Conservation (phyloP, 2,888 invertebrate species). For the Cataglyphis rosenhaueri region DNA sequence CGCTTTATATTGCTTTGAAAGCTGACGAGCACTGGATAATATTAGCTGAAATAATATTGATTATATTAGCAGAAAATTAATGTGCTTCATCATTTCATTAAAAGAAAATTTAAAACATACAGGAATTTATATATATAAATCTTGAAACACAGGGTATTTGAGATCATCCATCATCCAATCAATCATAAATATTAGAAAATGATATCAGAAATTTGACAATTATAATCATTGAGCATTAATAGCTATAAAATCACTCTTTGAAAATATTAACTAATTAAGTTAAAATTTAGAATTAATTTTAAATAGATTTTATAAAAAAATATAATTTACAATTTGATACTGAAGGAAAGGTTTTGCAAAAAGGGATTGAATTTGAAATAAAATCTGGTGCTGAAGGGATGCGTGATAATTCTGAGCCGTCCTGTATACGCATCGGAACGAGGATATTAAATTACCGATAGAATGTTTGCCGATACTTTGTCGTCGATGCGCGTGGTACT, state of each 20-base stretch:
- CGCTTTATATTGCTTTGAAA: no score
- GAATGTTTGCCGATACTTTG: conserved; percentile 62
- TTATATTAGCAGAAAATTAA: neutral
- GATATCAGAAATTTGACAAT: neutral
- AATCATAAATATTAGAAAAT: neutral
- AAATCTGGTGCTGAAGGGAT: conserved; percentile 20
- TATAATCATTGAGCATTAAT: neutral
- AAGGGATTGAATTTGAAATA: conserved; percentile 26
- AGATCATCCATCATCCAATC: neutral
- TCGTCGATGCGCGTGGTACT: conserved; percentile 46
- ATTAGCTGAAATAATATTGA: neutral
- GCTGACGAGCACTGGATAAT: neutral
- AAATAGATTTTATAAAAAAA: neutral
- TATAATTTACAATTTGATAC: conserved; percentile 11
- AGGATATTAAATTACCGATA: conserved; percentile 61
- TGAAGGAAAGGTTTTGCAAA: neutral
- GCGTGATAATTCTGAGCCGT: conserved; percentile 40
- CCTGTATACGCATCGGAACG: conserved; percentile 37
- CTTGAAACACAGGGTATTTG: neutral
- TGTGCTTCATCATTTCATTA: neutral
- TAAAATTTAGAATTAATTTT: neutral
- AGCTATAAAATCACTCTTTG: neutral
- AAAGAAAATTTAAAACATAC: neutral
- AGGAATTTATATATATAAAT: neutral
- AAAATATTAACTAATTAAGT: neutral